Evolutionary conservation across 2,888 invertebrate genomes (phyloP).

Genomic region (Sipha maydis): DNA sequence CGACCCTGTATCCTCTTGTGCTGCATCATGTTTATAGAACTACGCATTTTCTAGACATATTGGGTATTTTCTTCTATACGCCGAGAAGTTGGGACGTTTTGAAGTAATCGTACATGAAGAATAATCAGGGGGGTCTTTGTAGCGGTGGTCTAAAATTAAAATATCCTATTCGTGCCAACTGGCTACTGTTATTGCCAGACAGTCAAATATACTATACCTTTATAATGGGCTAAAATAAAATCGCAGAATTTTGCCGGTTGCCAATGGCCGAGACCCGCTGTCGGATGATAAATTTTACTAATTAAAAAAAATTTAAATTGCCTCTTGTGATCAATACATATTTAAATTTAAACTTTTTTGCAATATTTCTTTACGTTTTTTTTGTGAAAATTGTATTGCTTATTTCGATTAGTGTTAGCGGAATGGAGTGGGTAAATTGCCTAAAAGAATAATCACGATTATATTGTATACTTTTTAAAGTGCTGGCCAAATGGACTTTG

Average conservation of each 20-base stretch:
- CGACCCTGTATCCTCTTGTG: slow-evolving; percentile 22
- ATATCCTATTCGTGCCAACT: slow-evolving; percentile 55
- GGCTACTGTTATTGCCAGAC: slow-evolving; percentile 60
- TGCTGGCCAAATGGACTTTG: no score
- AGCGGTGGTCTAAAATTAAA: slow-evolving; percentile 50
- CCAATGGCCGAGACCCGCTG: slow-evolving; percentile 32
- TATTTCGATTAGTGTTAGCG: no score
- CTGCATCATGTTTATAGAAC: background rate
- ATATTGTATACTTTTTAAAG: no score
- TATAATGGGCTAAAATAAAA: slow-evolving; percentile 58
- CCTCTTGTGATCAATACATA: slow-evolving; percentile 19
- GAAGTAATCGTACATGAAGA: slow-evolving; percentile 21
- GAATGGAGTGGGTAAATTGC: no score
- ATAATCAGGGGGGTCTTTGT: slow-evolving; percentile 42
- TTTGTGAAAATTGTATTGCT: no score
- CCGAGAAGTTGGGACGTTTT: background rate
- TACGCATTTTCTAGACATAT: slow-evolving; percentile 19
- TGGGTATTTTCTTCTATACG: slow-evolving; percentile 18
- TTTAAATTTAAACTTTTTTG: slow-evolving; percentile 27
- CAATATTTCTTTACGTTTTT: background rate
- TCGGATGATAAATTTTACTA: slow-evolving; percentile 26
- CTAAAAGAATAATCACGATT: no score
- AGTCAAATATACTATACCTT: slow-evolving; percentile 54
- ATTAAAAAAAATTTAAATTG: slow-evolving; percentile 47
- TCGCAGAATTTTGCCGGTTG: slow-evolving; percentile 46